A percentile compares a stretch with the other conserved stretches of the same genome.
Evolutionary conservation across 2,797 vertebrate species (phyloP).

Genomic region (Sebastes kiyomatsui): DNA sequence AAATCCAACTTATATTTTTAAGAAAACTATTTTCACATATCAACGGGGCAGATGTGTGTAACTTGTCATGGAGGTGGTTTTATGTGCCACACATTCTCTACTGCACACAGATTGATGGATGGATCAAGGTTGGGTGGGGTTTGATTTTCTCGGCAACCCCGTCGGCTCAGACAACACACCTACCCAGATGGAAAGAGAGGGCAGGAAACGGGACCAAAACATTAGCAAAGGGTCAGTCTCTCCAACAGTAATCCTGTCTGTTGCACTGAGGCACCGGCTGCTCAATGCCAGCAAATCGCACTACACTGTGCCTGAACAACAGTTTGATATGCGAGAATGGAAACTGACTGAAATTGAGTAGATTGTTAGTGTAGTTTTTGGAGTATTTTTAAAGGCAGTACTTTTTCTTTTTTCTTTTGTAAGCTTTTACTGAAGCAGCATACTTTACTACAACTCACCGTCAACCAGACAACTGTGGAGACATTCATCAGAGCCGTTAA

Average conservation of each 20-base stretch:
- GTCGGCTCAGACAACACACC: slow-evolving; percentile 8
- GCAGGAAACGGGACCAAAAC: slow-evolving; percentile 11
- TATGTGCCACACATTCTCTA: not conserved
- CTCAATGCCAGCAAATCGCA: not conserved
- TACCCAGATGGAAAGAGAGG: slow-evolving; percentile 5
- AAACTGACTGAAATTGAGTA: not conserved
- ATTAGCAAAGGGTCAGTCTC: slow-evolving; percentile 2
- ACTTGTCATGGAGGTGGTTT: not conserved
- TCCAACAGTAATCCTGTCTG: slow-evolving; percentile 12
- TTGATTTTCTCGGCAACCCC: not conserved
- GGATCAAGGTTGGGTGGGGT: not conserved
- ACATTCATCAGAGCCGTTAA: not conserved
- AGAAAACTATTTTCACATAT: not conserved
- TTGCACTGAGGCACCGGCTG: not conserved
- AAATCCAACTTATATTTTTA: not conserved
- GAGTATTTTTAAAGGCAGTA: not conserved
- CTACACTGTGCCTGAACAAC: not conserved
- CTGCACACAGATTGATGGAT: not conserved
- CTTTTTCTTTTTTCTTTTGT: not conserved
- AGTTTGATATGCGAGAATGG: not conserved
- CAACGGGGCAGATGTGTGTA: not conserved
- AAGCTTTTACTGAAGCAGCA: not conserved
- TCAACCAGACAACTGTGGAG: not conserved
- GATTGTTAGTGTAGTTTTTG: not conserved
- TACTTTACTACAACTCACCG: not conserved